Conservation (phyloP, 2,113 vertebrate genomes). For the Theristicus caerulescens region DNA sequence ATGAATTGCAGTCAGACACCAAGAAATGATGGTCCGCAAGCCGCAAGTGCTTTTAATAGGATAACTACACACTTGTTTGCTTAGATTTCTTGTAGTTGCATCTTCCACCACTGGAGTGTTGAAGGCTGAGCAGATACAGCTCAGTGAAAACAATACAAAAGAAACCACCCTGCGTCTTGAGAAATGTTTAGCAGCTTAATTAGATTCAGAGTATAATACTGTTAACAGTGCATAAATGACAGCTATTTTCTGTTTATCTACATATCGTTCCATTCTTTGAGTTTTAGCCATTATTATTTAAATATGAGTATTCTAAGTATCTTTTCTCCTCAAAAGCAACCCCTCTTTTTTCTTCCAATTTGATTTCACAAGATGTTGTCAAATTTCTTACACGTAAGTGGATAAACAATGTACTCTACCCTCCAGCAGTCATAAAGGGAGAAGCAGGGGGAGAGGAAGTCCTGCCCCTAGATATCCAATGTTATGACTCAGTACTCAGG, state of each 20-base stretch:
- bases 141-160: not conserved
- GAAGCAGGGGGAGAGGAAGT: not conserved
- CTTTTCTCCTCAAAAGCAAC: not conserved
- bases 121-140: not conserved
- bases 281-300: slow-evolving; percentile 12
- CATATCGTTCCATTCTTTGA: slow-evolving; percentile 1
- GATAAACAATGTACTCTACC: not conserved
- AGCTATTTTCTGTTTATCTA: slow-evolving; percentile 53
- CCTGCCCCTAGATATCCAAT: not conserved
- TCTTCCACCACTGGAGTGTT: not conserved
- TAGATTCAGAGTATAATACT: slow-evolving; percentile 25
- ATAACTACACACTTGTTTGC: not conserved
- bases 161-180: slow-evolving; percentile 1
- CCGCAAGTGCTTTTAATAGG: slow-evolving; percentile 33
- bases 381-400: not conserved
- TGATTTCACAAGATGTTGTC: slow-evolving; percentile 10
- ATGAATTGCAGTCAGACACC: slow-evolving; percentile 20
- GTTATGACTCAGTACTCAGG: not conserved
- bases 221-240: slow-evolving; percentile 42
- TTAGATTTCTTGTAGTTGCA: not conserved
- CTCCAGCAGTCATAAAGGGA: not conserved
- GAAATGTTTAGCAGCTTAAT: slow-evolving; percentile 44
- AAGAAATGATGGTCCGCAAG: slow-evolving; percentile 8
- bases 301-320: slow-evolving; percentile 10
- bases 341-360: not conserved